Conservation (phyloP, 2,113 vertebrate species). For the Cavia porcellus region DNA sequence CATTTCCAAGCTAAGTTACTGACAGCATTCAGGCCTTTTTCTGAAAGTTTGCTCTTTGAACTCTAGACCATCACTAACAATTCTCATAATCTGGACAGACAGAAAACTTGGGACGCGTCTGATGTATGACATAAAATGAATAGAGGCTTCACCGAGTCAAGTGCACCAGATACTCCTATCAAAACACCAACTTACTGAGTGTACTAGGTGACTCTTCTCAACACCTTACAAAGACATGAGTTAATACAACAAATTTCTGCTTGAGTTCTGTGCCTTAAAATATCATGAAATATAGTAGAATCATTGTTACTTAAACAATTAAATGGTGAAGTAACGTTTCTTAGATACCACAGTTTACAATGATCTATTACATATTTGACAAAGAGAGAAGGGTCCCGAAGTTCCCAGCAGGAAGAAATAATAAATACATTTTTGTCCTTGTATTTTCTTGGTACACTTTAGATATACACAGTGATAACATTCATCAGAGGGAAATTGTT, state of each 20-base stretch:
- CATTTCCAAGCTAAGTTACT: neutral
- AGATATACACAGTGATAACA: neutral
- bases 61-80: neutral
- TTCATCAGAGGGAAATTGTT: neutral
- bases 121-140: neutral
- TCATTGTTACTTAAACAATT: neutral
- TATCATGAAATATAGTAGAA: neutral
- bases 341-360: neutral
- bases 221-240: neutral
- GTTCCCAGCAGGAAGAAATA: neutral
- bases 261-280: neutral
- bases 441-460: neutral
- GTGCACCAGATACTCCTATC: no score
- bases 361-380: neutral
- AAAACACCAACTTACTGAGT: neutral
- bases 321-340: neutral
- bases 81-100: neutral
- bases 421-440: neutral
- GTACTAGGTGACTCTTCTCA: neutral
- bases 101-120: neutral
- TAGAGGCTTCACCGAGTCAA: neutral
- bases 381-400: neutral
- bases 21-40: neutral
- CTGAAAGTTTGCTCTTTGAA: neutral
- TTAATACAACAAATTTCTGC: neutral